These are phyloP conservation scores for Enteromius radiatus DNA, from an alignment of 2,797 vertebrate species.

Conservation along the genomic window DNA sequence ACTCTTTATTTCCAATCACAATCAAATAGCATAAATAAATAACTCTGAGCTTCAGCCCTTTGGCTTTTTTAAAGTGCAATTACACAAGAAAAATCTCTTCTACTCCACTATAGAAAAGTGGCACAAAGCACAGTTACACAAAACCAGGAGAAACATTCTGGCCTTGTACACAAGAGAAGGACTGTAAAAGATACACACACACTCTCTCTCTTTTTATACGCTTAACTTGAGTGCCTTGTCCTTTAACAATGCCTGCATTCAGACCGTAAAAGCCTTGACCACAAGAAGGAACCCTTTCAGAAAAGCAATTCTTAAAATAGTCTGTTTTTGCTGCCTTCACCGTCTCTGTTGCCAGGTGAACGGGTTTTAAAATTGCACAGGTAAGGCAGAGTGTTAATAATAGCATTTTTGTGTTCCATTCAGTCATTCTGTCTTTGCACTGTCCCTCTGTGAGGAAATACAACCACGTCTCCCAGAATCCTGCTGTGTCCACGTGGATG, in stretches of 20 bases:
- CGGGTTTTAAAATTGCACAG: constrained; percentile 50
- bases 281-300: constrained; percentile 48
- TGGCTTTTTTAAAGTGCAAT: constrained; percentile 75
- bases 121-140: constrained; percentile 39
- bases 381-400: constrained; percentile 38
- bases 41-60: constrained; percentile 60
- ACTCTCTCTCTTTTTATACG: constrained; percentile 39
- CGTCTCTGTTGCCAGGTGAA: constrained; percentile 67
- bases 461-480: constrained; percentile 14
- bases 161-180: constrained; percentile 45
- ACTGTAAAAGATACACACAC: constrained; percentile 45
- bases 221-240: constrained; percentile 56
- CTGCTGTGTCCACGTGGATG: constrained; percentile 28
- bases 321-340: constrained; percentile 61
- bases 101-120: constrained; percentile 44
- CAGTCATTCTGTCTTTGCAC: constrained; percentile 31
- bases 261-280: constrained; percentile 47
- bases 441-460: constrained; percentile 23
- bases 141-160: constrained; percentile 54
- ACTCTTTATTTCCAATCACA: constrained; percentile 50
- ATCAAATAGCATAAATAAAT: constrained; percentile 71
- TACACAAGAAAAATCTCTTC: constrained; percentile 58
- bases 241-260: constrained; percentile 50
- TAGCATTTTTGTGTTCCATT: constrained; percentile 11
- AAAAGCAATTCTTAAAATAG: constrained; percentile 63